Base-by-base conservation (phyloP, 2,113 vertebrate species). In the Spizaetus ornatus region DNA sequence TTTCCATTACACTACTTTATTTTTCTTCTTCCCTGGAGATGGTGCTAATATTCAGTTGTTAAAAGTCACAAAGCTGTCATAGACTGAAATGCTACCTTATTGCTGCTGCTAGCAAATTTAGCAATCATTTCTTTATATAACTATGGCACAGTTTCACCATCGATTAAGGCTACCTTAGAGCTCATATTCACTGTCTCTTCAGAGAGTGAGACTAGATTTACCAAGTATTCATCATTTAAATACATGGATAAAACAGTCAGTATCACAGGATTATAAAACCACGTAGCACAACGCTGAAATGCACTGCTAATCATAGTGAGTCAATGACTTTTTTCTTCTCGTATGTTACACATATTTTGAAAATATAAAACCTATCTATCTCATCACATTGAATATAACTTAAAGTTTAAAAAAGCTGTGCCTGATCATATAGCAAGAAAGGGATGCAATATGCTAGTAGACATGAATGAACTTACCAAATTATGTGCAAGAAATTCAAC, bases 61-160 rank as follows among this genome's bases (percentile, higher is more conserved):
- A 95, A 94, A 78, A 88, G 50, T 90, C 86, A 95, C 53, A 82
- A 84, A 94, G 53, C 70, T 90, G 56, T 87, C 36, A 79, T 63
- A 87, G 94, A 70, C 50, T 50, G 81, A 87, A 91, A 85, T 70
- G 21, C 10, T 85, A 58, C 19, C 36, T 96, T 71, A 65, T 34
- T 92, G 69, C 70, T 88, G 53, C 62, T 70, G 78, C 47, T 34
- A 62, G 70, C 7, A 93, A 89, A 66, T 85, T 66, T 53, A 90
- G 45, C 50, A 91, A 36, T 48, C 5, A 2, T 76, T 86, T 85
- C 36, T 92, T 85, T 45, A 16, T 62, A 3, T 22, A 85, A 58
- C 20, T 59, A 34, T 14, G 55, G 53, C 36, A 56, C 32, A 72
- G 19, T 89, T 88, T 90, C 78, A 58, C 31, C 70, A 83, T 18